Evolutionary conservation across 1,140 invertebrate species (phyloP), one percentile per base, ranked within the genome.

Genomic region (Atta cephalotes): DNA sequence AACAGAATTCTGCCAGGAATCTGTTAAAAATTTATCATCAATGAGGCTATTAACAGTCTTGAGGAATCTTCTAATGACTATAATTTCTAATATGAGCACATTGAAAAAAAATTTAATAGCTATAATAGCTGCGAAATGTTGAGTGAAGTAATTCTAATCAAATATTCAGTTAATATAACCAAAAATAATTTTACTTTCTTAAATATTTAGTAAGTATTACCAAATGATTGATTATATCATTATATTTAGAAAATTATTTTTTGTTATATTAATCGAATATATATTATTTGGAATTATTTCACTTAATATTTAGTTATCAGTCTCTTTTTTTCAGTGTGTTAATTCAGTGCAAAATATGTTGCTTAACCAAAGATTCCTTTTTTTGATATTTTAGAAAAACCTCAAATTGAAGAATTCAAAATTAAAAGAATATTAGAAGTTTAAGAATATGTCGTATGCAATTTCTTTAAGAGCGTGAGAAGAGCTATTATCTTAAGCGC

Each of bases 401-500:
- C 1, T 12, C 9, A 21, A 18, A 31, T 56, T 56, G 5, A 12
- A 35, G 31, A 18, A 65, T 35, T 35, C 7, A 7, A 28, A 5
- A 62, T 7, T 18, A 1, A 18, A 39, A 39, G 12, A 68, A 49
- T 6, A 28, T 65, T 7, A 65, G 2, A 4, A 9, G 1, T 78
- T 28, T 21, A n/a, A 31, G 18, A 6, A 16, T 21, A 49, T 66
- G 12, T 53, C 77, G 0, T 10, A 21, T 1, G 31, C 31, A 18
- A 16, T 35, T 77, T 0, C 21, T 9, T 25, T 25, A 21, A 45
- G 39, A 39, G 25, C 76, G 76, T 79, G 76, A 51, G 76, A 79
- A 65, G 25, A 31, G 60, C 25, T 18, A 78, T 49, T 63, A 62
- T 7, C 6, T 31, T 7, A 53, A 35, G 28, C 28, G 35, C 18